phyloP scores from a whole-genome alignment of 2,888 invertebrate genomes.

The Trachelus troglodyta region DNA sequence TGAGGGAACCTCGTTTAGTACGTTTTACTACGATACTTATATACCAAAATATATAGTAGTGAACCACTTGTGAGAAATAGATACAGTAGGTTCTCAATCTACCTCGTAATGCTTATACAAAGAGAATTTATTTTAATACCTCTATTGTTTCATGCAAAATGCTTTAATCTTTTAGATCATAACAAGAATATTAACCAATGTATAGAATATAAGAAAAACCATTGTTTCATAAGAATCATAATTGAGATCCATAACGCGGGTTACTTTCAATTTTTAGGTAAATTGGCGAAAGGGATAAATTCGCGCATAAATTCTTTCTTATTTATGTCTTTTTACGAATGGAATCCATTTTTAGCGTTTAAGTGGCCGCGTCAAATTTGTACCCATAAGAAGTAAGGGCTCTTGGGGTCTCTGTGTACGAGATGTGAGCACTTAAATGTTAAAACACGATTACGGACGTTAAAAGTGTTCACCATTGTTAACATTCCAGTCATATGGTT shows the following conservation, averaged over 20 bases:
- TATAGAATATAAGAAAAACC: background rate
- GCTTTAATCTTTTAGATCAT: no score
- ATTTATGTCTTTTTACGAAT: no score
- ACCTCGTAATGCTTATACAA: background rate
- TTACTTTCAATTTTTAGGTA: slow-evolving; percentile 10
- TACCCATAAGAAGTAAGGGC: no score
- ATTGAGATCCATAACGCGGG: background rate
- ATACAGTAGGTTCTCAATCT: background rate
- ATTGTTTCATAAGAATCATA: background rate
- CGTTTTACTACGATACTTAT: slow-evolving; percentile 15
- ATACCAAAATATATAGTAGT: slow-evolving; percentile 14
- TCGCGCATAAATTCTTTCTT: background rate
- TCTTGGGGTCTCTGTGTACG: background rate
- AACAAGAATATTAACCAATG: background rate
- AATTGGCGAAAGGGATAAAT: slow-evolving; percentile 21
- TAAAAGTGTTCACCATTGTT: no score
- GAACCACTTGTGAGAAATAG: slow-evolving; percentile 42
- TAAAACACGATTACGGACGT: background rate
- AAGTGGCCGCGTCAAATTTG: background rate
- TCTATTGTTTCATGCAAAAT: no score
- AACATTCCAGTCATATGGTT: no score
- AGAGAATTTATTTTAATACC: no score
- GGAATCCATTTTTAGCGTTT: background rate
- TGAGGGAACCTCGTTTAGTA: slow-evolving; percentile 52
- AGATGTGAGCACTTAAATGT: background rate